Evolutionary conservation across 2,113 vertebrate genomes (phyloP), one percentile per base, ranked within the genome.

Genomic region (Aythya baeri): DNA sequence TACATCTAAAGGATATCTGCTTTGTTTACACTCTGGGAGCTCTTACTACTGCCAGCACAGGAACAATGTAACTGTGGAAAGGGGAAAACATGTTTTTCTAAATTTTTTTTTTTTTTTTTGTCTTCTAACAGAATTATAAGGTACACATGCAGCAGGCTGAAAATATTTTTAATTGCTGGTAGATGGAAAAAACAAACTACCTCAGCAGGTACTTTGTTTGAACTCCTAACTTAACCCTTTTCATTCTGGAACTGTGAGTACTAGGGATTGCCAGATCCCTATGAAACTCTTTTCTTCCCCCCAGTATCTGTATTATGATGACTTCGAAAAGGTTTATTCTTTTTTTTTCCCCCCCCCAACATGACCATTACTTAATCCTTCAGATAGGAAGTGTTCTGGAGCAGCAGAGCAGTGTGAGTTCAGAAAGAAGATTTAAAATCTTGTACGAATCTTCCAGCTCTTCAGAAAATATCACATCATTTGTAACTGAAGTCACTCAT

Each of bases 51-150:
- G 94, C 94, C 96, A 95, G 87, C 71, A 83, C 78, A 82, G 77
- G 89, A 96, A 97, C 96, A 97, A 94, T 97, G 81, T 88, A 66
- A 78, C 81, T 49, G 59, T 71, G 62, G 70, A 94, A 91, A 89
- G 71, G 54, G 88, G 58, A 97, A 97, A 97, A 96, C 96, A 96
- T 96, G 96, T 94, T 97, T 96, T 97, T 86, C 94, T 92, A 82
- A 84, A 82, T 93, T 94, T 94, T 81, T 89, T 94, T 81, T 93
- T 94, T 94, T 81, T 89, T 94, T 81, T 89, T 96, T 93, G 81
- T 94, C 91, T 93, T 87, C 38, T 57, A 68, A 44, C 86, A 92
- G 89, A 89, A 91, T 78, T 94, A 89, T 31, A 94, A 85, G 83
- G 89, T 89, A 91, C 95, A 75, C 62, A 82, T 7, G 62, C 18